Evolutionary conservation across 2,113 vertebrate species (phyloP), one percentile per base, ranked within the genome.

Genomic region (Myiozetetes cayanensis): DNA sequence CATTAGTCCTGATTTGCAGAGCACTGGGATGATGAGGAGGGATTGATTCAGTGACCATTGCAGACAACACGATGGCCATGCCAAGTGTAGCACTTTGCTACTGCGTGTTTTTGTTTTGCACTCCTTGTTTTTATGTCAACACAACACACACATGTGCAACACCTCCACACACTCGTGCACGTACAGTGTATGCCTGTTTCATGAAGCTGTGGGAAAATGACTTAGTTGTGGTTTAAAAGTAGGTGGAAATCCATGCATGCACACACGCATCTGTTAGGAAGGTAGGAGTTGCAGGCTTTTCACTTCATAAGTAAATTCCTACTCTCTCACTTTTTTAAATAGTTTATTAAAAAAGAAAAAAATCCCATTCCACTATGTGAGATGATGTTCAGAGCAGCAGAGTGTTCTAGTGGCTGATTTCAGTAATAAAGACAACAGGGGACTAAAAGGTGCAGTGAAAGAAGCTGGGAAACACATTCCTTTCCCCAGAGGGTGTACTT

Each of bases 401-500:
- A 67, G 83, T 82, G 85, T 89, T 95, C 83, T 92, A 72, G 75
- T 93, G 85, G 85, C 94, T 90, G 76, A 93, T 93, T 97, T 94
- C 85, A 94, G 96, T 96, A 96, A 94, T 92, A 96, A 89, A 93
- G 87, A 85, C 92, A 91, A 92, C 87, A 94, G 93, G 92, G 31
- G 55, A 91, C 85, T 93, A 68, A 90, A 94, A 90, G 94, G 90
- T 96, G 94, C 94, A 61, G 94, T 46, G 55, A 66, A 47, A 82
- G 73, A 90, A 84, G 84, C 91, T 92, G 88, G 71, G 90, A 96
- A 95, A 84, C 63, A 85, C 75, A 88, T 96, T 96, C 77, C 76
- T 88, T 96, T 97, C 94, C 90, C 90, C 91, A 90, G 94, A 97
- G 95, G 96, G 87, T 91, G 66, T 92, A 94, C 92, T 96, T 95